phyloP scores from a whole-genome alignment of 2,797 vertebrate genomes.

The Xiphophorus birchmanni region DNA sequence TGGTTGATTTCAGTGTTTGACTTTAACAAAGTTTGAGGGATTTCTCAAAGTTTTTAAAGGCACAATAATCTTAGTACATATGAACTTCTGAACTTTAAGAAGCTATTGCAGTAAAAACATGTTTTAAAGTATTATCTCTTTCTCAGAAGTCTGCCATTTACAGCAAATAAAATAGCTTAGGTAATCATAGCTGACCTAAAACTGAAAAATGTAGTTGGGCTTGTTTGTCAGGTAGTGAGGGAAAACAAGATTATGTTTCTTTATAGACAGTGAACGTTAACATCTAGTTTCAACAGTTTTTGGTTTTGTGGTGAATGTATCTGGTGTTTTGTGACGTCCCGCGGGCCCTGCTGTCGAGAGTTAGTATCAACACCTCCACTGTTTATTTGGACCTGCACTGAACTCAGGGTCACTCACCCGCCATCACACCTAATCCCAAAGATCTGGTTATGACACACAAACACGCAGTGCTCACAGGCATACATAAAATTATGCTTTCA shows the following conservation, averaged over 20 bases:
- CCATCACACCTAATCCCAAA: conserved; percentile 52
- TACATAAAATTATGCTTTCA: conserved; percentile 20
- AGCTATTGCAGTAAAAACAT: not conserved
- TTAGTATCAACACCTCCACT: conserved; percentile 74
- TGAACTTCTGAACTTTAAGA: not conserved
- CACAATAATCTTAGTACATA: not conserved
- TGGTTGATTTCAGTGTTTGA: not conserved
- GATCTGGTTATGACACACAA: conserved; percentile 35
- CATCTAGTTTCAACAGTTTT: not conserved
- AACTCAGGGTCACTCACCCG: conserved; percentile 62
- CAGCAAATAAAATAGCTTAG: not conserved
- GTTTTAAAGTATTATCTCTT: not conserved
- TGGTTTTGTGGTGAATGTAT: conserved; percentile 61
- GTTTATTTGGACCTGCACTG: conserved; percentile 71
- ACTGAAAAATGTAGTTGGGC: not conserved
- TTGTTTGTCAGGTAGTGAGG: not conserved
- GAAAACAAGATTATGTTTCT: not conserved
- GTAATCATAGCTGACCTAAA: not conserved
- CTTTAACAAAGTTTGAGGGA: not conserved
- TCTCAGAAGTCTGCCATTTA: not conserved
- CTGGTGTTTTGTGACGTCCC: conserved; percentile 55
- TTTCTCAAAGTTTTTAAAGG: not conserved
- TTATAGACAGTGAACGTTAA: not conserved
- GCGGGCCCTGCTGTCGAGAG: conserved; percentile 56
- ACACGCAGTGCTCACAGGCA: conserved; percentile 13